These are phyloP conservation scores for Platycercus adscitus DNA, from an alignment of 2,113 vertebrate species.

Conservation along the genomic window DNA sequence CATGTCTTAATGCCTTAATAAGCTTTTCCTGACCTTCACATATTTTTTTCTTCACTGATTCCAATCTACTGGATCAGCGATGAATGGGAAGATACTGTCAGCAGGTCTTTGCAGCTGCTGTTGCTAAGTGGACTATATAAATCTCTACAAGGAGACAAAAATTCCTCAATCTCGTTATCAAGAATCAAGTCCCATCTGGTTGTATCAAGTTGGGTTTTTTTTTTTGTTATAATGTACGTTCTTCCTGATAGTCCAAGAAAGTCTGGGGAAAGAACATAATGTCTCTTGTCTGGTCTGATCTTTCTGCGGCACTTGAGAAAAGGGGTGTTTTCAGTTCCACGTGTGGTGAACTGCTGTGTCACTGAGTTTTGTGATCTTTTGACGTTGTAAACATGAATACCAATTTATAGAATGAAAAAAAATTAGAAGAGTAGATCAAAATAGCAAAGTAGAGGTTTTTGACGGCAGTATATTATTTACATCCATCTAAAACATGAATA, in stretches of 20 bases:
- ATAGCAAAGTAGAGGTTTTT: background rate
- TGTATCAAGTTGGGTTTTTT: background rate
- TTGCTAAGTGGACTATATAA: background rate
- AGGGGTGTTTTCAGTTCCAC: background rate
- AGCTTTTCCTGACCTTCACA: slow-evolving; percentile 13
- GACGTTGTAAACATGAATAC: background rate
- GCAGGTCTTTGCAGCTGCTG: background rate
- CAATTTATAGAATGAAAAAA: background rate
- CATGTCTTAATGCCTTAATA: slow-evolving; percentile 13
- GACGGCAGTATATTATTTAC: background rate
- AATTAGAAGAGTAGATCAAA: background rate
- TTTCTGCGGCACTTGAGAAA: background rate
- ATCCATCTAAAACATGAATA: background rate
- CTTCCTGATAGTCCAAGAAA: background rate
- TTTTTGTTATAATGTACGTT: background rate
- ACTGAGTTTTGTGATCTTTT: background rate
- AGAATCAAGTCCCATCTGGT: background rate
- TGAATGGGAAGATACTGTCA: background rate
- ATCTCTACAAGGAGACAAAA: background rate
- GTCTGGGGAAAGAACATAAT: rapidly evolving
- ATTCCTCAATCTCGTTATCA: background rate
- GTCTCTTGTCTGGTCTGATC: background rate
- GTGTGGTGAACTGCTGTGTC: background rate
- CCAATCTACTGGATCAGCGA: background rate
- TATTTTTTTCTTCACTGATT: background rate